A percentile compares a stretch with the other conserved stretches of the same genome.
phyloP scores from a whole-genome alignment of 2,888 invertebrate species.

The Masnerella sp. region DNA sequence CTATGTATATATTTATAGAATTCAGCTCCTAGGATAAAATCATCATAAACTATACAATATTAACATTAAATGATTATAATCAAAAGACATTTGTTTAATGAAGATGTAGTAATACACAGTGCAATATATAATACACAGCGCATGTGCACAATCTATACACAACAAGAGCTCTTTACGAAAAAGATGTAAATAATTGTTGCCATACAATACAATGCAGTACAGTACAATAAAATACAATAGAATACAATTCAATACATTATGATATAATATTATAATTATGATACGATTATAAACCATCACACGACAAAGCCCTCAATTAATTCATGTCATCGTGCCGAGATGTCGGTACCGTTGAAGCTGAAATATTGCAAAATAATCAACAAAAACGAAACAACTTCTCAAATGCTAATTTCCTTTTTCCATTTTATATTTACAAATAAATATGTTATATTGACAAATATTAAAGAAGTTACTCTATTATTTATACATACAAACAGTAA shows the following conservation, averaged over 20 bases:
- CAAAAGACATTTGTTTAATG: constrained; percentile 67
- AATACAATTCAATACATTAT: constrained; percentile 40
- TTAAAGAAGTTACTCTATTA: too few relatives aligned
- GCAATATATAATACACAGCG: constrained; percentile 65
- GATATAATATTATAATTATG: constrained; percentile 27
- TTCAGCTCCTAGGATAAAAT: constrained; percentile 65
- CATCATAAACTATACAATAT: constrained; percentile 75
- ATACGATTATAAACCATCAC: constrained; percentile 28
- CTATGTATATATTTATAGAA: constrained; percentile 64
- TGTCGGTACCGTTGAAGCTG: constrained; percentile 17
- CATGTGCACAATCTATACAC: constrained; percentile 73
- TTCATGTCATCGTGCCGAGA: background rate
- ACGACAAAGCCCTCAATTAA: constrained; percentile 1
- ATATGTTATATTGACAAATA: background rate
- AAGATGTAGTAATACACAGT: constrained; percentile 62
- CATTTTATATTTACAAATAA: constrained; percentile 23
- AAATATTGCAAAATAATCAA: constrained; percentile 22
- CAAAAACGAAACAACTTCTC: constrained; percentile 24
- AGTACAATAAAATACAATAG: constrained; percentile 35
- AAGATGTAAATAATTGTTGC: constrained; percentile 63
- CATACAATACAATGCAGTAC: constrained; percentile 34
- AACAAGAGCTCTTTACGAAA: constrained; percentile 68
- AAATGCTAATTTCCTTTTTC: background rate
- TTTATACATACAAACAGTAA: too few relatives aligned
- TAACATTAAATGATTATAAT: constrained; percentile 72